Evolutionary conservation across 2,888 invertebrate genomes (phyloP).

Genomic region (Synergus japonicus): DNA sequence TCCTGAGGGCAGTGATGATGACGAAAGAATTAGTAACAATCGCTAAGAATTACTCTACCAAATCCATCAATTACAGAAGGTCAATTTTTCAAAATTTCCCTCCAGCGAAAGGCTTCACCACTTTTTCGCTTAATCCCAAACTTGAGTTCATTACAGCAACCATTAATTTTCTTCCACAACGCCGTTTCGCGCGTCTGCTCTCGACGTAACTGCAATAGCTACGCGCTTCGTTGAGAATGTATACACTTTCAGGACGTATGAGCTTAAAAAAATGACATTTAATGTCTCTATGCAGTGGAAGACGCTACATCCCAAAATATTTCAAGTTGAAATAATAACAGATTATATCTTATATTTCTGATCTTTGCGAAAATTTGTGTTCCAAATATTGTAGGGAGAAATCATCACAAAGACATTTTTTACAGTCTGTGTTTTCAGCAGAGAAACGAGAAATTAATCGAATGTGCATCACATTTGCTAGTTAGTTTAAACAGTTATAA

Average conservation of each 20-base stretch:
- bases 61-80: not conserved
- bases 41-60: not conserved
- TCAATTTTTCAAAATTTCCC: conserved; percentile 2
- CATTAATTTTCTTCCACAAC: conserved; percentile 32
- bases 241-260: not conserved
- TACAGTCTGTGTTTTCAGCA: too few species aligned
- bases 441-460: too few species aligned
- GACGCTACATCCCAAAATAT: not conserved
- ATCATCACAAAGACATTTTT: too few species aligned
- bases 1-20: not conserved
- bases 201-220: conserved; percentile 34
- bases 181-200: conserved; percentile 31
- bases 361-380: too few species aligned
- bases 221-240: conserved; percentile 15
- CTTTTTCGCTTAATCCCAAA: conserved; percentile 21
- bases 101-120: not conserved
- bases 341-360: too few species aligned
- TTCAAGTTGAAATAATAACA: not conserved
- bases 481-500: too few species aligned
- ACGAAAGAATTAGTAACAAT: not conserved
- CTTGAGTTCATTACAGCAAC: conserved; percentile 33
- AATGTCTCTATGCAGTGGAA: not conserved
- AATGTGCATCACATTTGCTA: too few species aligned
- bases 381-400: too few species aligned
- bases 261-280: not conserved